phyloP scores from a whole-genome alignment of 1,140 invertebrate species.

The Trichonephila clavata region DNA sequence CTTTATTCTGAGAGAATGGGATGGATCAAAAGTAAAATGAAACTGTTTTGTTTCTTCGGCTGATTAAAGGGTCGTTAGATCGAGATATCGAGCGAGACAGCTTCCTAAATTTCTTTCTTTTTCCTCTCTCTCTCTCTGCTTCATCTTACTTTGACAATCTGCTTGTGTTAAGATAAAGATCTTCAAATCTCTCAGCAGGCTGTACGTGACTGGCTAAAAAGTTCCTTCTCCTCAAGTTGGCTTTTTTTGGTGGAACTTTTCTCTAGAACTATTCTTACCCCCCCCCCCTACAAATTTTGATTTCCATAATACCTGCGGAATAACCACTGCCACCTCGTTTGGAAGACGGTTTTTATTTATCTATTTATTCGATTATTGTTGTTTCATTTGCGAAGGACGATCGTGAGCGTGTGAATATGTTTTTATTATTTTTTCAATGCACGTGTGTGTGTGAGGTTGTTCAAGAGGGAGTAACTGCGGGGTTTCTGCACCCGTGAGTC shows the following conservation, averaged over 20 bases:
- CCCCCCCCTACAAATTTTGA: not conserved
- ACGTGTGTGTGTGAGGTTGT: not conserved
- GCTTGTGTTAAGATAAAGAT: conserved; percentile 42
- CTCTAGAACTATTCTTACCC: not conserved
- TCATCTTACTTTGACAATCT: not conserved
- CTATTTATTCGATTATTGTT: conserved; percentile 19
- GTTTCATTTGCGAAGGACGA: not conserved
- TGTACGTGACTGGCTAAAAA: conserved; percentile 21
- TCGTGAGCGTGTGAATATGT: conserved; percentile 1
- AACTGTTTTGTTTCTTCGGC: conserved; percentile 51
- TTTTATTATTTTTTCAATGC: not conserved
- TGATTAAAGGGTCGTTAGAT: conserved; percentile 53
- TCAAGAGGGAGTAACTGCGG: too few relatives aligned
- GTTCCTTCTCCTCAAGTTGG: not conserved
- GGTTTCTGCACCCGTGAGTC: conserved; percentile 24
- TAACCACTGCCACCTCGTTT: not conserved
- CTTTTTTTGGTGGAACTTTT: conserved; percentile 12
- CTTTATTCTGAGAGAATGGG: conserved; percentile 30
- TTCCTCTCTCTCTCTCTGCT: not conserved
- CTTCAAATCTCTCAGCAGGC: conserved; percentile 33
- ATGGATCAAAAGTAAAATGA: conserved; percentile 41
- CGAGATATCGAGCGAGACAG: conserved; percentile 56
- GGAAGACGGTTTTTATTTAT: not conserved
- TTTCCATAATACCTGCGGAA: conserved; percentile 21
- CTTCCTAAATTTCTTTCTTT: not conserved